A percentile compares a stretch with the other conserved stretches of the same genome.
phyloP scores from a whole-genome alignment of 2,797 vertebrate genomes.

The Pantherophis vulpinus region DNA sequence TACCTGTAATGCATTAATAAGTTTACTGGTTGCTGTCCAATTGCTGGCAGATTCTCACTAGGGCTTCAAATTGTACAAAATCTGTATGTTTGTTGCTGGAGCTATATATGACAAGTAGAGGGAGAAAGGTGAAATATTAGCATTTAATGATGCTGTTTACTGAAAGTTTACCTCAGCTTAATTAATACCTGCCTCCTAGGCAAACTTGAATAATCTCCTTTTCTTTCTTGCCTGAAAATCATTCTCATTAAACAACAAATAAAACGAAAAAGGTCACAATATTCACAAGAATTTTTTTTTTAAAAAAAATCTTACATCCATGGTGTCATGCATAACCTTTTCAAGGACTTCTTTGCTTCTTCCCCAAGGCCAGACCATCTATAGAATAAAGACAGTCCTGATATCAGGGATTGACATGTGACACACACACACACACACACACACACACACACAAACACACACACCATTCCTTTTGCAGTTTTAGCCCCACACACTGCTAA shows the following conservation, averaged over 20 bases:
- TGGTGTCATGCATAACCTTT: background rate
- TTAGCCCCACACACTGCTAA: background rate
- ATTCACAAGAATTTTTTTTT: slow-evolving; percentile 30
- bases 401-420: background rate
- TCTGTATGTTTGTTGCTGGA: slow-evolving; percentile 47
- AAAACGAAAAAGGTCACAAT: slow-evolving; percentile 31
- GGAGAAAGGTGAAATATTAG: slow-evolving; percentile 42
- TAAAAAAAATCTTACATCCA: background rate
- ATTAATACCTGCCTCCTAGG: slow-evolving; percentile 63
- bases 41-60: slow-evolving; percentile 36
- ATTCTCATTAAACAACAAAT: slow-evolving; percentile 49
- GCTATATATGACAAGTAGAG: slow-evolving; percentile 51
- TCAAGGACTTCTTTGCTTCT: slow-evolving; percentile 20
- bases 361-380: background rate
- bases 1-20: background rate
- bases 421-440: too few species aligned
- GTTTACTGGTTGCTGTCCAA: slow-evolving; percentile 37
- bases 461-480: background rate
- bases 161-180: slow-evolving; percentile 63
- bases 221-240: slow-evolving; percentile 46
- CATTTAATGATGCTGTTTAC: slow-evolving; percentile 63
- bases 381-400: background rate
- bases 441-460: too few species aligned
- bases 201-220: slow-evolving; percentile 49
- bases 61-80: slow-evolving; percentile 15